Evolutionary conservation across 2,888 invertebrate species (phyloP), one percentile per base, ranked within the genome.

Genomic region (Odontomyia ornata): DNA sequence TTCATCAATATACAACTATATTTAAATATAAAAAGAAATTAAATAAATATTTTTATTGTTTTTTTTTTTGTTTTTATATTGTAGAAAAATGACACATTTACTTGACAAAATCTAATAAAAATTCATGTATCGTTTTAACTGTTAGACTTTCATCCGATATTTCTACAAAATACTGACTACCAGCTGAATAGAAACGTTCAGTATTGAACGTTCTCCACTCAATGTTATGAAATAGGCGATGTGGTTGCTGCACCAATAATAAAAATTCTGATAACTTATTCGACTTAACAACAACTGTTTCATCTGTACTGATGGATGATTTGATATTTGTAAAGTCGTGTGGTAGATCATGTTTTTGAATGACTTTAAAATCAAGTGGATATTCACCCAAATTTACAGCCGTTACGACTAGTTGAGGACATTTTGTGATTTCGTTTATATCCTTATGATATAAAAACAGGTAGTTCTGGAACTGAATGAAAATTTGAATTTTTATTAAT

Each of bases 311-410:
- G 18, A 84, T 80, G 5, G 84, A 81, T 36, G 81, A 80, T 69
- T 82, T 76, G 1, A 83, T 75, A 3, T 78, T 47, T n/a, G 81
- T 81, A 76, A 86, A 86, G 28, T 82, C 81, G 4, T 82, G 76
- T 5, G 82, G 81, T 72, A 86, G 77, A 5, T 77, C 79, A 73
- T 83, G 84, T 0, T 81, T 81, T 21, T 83, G 82, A 9, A 86
- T 76, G 28, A 84, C 46, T 5, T 85, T 84, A 80, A 85, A 84
- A 28, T 85, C 82, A 2, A 85, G 85, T 1, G 83, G 80, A 21
- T 78, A 80, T 77, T 84, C 83, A 13, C 85, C 84, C 36, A 86
- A 77, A 62, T 83, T 84, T 62, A 86, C 84, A 0, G 85, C 86
- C 27, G 85, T 82, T 1, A 85, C 81, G 11, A 82, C 80, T 21